Percentiles rank a stretch among this genome's conserved stretches.
Conservation (phyloP, 2,113 vertebrate genomes). For the Struthio camelus region DNA sequence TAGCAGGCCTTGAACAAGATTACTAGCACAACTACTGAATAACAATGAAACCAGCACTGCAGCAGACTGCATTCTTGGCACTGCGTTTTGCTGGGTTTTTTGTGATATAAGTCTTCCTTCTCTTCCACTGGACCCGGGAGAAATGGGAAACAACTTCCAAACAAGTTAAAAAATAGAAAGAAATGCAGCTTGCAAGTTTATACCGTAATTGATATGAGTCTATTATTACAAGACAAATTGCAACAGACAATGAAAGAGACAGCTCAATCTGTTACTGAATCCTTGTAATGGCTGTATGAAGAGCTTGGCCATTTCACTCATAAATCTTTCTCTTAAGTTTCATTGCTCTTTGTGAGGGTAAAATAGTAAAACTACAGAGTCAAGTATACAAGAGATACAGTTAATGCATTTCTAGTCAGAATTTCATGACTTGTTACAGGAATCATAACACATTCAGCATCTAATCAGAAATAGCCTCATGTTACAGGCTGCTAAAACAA, state of each 20-base stretch:
- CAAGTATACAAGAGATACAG: not conserved
- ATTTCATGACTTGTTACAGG: not conserved
- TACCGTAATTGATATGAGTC: constrained; percentile 30
- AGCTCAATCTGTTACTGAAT: constrained; percentile 62
- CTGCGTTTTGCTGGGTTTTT: not conserved
- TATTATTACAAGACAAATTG: constrained; percentile 56
- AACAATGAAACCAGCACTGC: not conserved
- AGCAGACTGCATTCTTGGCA: not conserved
- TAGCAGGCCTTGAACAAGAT: constrained; percentile 11
- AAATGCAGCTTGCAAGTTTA: constrained; percentile 20
- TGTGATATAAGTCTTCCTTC: not conserved
- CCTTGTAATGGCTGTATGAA: constrained; percentile 32
- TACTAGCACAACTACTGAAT: not conserved
- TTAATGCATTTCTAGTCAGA: not conserved
- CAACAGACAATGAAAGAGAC: constrained; percentile 44
- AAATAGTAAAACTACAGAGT: constrained; percentile 39
- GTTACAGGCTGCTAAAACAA: not conserved
- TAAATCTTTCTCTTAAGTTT: constrained; percentile 22
- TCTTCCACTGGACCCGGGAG: not conserved
- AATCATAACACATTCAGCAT: not conserved
- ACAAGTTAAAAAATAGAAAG: not conserved
- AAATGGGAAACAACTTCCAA: constrained; percentile 6
- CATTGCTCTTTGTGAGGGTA: constrained; percentile 1
- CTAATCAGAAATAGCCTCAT: not conserved
- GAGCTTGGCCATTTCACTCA: constrained; percentile 18